Percentiles rank a stretch among this genome's conserved stretches.
phyloP scores from a whole-genome alignment of 2,797 vertebrate species.

The Cheirogaleus major region DNA sequence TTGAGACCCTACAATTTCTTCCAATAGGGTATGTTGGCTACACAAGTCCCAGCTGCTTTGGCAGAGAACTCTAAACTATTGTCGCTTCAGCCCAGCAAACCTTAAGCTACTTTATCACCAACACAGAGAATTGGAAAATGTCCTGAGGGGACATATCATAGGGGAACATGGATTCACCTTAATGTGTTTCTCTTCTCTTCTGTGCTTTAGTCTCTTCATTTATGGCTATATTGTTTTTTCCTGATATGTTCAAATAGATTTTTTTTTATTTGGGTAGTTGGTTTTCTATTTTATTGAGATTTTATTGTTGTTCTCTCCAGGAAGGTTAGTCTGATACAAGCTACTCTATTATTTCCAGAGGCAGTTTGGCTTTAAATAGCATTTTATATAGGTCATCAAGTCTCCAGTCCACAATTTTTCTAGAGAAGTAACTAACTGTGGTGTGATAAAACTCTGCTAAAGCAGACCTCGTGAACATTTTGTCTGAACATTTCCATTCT shows the following conservation, averaged over 20 bases:
- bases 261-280: neutral
- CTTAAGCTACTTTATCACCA: neutral
- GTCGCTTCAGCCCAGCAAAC: neutral
- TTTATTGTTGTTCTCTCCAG: neutral
- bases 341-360: neutral
- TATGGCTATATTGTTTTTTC: neutral
- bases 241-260: neutral
- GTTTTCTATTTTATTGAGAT: conserved; percentile 32
- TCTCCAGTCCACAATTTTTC: neutral
- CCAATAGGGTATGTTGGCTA: neutral
- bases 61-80: neutral
- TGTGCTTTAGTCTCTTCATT: neutral
- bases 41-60: neutral
- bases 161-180: neutral
- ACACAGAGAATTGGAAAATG: neutral
- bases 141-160: neutral
- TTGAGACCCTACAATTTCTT: neutral
- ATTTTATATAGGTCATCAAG: conserved; percentile 34
- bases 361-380: conserved; percentile 49
- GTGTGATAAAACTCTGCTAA: neutral
- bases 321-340: neutral
- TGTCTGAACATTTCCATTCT: neutral
- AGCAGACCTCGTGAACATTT: neutral
- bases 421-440: neutral
- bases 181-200: neutral